phyloP scores from a whole-genome alignment of 2,888 invertebrate genomes.

The Protodeltote pygarga region DNA sequence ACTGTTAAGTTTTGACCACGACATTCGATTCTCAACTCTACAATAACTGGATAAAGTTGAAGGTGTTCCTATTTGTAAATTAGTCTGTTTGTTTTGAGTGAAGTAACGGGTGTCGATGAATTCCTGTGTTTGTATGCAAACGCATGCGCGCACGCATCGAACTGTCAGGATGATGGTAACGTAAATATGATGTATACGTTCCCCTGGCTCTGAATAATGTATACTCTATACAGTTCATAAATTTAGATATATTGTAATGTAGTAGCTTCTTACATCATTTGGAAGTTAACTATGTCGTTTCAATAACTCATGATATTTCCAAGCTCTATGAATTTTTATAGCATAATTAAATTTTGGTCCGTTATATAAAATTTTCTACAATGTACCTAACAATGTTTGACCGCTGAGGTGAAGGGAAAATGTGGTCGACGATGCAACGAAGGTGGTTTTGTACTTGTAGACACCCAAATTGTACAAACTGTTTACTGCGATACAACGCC shows the following conservation, averaged over 20 bases:
- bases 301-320: too few species aligned
- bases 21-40: constrained; percentile 21
- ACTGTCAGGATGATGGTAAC: constrained; percentile 57
- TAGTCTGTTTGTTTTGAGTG: constrained; percentile 34
- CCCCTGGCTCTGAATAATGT: constrained; percentile 20
- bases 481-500: too few species aligned
- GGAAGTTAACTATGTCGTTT: background rate
- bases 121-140: constrained; percentile 61
- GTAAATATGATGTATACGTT: constrained; percentile 51
- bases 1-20: constrained; percentile 20
- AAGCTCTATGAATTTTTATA: too few species aligned
- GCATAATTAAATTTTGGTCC: too few species aligned
- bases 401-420: too few species aligned
- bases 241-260: constrained; percentile 1
- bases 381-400: too few species aligned
- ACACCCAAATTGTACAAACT: too few species aligned
- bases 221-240: constrained; percentile 22
- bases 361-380: too few species aligned
- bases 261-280: background rate
- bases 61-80: background rate
- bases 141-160: constrained; percentile 53
- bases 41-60: background rate
- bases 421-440: too few species aligned
- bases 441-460: too few species aligned
- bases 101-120: constrained; percentile 55